A percentile compares a stretch with the other conserved stretches of the same genome.
Conservation (phyloP, 2,888 invertebrate genomes). For the Xestia ashworthii region DNA sequence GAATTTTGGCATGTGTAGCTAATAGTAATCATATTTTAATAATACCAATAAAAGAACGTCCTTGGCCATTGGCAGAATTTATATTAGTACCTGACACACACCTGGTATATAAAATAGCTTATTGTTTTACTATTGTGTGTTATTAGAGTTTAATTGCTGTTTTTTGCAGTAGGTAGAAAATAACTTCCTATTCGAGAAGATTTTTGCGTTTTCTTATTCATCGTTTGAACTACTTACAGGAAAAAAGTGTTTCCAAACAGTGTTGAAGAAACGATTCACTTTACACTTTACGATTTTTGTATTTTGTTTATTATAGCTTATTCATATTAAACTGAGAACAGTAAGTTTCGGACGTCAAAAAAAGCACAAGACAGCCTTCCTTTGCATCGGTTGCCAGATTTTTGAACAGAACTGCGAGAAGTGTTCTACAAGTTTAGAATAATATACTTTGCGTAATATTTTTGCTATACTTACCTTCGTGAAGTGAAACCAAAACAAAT, state of each 20-base stretch:
- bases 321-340: not conserved
- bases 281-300: too few species aligned
- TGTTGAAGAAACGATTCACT: not conserved
- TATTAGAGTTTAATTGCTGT: constrained; percentile 20
- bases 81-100: constrained; percentile 29
- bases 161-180: not conserved
- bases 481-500: constrained; percentile 59
- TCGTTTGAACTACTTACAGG: not conserved
- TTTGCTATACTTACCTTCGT: not conserved
- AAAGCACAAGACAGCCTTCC: not conserved
- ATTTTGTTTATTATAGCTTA: too few species aligned
- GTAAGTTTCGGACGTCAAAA: not conserved
- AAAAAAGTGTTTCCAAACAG: not conserved
- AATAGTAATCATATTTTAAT: constrained; percentile 12
- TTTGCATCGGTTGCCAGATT: too few species aligned
- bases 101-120: constrained; percentile 22
- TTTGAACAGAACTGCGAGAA: not conserved
- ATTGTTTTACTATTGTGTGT: constrained; percentile 8
- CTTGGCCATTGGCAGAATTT: constrained; percentile 16
- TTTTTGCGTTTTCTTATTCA: not conserved
- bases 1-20: constrained; percentile 1
- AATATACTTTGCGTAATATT: not conserved
- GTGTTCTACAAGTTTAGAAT: not conserved
- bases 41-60: constrained; percentile 13
- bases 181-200: not conserved